Evolutionary conservation across 2,113 vertebrate species (phyloP).

Genomic region (Perccottus glenii): DNA sequence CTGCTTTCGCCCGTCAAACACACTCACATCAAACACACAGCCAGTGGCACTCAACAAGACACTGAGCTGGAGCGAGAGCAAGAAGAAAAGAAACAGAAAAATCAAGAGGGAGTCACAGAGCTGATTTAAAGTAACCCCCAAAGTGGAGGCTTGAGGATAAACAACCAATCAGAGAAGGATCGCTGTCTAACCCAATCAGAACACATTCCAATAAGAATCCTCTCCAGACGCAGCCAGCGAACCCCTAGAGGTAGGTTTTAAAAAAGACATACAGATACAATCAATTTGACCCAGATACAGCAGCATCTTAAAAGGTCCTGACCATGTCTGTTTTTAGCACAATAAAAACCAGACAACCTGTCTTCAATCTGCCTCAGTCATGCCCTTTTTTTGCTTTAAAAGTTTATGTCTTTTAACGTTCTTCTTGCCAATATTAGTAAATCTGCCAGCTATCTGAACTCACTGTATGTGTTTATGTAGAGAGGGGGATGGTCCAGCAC

Average conservation of each 20-base stretch:
- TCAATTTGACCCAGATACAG: constrained; percentile 49
- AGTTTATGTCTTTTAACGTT: constrained; percentile 15
- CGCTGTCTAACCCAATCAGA: constrained; percentile 63
- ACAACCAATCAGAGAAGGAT: constrained; percentile 62
- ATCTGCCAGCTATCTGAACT: constrained; percentile 2
- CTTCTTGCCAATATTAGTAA: background rate
- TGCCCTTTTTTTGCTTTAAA: constrained; percentile 9
- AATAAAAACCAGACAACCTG: constrained; percentile 36
- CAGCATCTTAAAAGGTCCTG: constrained; percentile 43
- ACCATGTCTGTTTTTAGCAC: constrained; percentile 28
- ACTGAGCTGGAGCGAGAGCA: constrained; percentile 30
- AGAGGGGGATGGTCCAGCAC: background rate
- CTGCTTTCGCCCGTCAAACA: constrained; percentile 68
- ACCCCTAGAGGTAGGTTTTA: constrained; percentile 34
- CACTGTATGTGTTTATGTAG: background rate
- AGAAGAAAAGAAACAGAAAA: constrained; percentile 40
- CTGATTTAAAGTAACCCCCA: constrained; percentile 56
- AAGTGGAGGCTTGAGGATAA: constrained; percentile 59
- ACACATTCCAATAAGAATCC: constrained; percentile 64
- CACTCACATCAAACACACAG: constrained; percentile 65
- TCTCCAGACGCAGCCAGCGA: constrained; percentile 51
- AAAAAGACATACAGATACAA: constrained; percentile 35
- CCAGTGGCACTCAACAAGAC: constrained; percentile 46
- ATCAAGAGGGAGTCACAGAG: constrained; percentile 29
- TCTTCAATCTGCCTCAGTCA: constrained; percentile 42